Percentiles rank a stretch among this genome's conserved stretches.
These are phyloP conservation scores for Sceliomorpha sp. DNA, from an alignment of 2,888 invertebrate species.

Conservation along the genomic window DNA sequence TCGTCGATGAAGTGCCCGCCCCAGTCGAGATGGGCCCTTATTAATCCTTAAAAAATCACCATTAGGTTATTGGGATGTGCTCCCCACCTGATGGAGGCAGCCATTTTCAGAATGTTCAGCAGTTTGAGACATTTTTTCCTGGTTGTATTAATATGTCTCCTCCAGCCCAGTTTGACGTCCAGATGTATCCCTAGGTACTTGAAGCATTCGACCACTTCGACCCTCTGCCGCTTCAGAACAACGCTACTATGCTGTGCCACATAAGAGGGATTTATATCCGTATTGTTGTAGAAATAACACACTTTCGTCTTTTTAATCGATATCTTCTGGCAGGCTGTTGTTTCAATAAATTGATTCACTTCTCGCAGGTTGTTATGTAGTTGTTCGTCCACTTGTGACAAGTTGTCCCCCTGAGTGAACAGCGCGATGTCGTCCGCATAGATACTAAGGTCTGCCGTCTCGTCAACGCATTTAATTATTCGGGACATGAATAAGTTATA, in stretches of 20 bases:
- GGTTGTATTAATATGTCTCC: not conserved
- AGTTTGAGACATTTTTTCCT: not conserved
- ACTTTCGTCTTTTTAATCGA: not conserved
- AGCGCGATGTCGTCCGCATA: not conserved
- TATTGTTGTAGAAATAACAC: not conserved
- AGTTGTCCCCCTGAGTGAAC: not conserved
- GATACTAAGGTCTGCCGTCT: not conserved
- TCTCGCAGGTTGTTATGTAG: not conserved
- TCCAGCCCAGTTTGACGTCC: not conserved
- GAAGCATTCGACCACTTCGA: not conserved
- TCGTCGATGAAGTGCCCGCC: not conserved
- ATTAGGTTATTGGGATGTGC: not conserved
- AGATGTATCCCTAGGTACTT: not conserved
- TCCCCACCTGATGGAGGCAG: not conserved
- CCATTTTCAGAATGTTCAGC: not conserved
- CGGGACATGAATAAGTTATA: not conserved
- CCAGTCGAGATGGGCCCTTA: not conserved
- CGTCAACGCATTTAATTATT: no score
- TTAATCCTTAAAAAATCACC: not conserved
- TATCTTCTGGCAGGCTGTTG: not conserved
- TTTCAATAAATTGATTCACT: not conserved
- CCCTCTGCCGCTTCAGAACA: not conserved
- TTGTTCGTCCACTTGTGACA: not conserved
- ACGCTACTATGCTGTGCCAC: no score
- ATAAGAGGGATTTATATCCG: not conserved